Percentiles rank a stretch among this genome's conserved stretches.
These are phyloP conservation scores for Sciurus vulgaris DNA, from an alignment of 2,797 vertebrate genomes.

Conservation along the genomic window DNA sequence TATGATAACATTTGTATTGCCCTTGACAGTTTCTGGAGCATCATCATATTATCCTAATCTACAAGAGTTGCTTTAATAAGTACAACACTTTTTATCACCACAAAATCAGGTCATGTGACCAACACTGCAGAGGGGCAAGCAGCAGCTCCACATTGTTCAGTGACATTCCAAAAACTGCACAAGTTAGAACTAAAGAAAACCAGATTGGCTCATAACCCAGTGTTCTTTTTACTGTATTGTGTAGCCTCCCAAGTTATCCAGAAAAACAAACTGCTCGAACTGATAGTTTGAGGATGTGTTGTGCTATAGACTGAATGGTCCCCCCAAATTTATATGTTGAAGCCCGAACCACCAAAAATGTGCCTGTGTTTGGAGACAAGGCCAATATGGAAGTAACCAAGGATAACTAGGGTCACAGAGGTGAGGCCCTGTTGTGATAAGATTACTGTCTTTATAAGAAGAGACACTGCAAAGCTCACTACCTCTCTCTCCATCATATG, in stretches of 20 bases:
- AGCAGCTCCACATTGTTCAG: not conserved
- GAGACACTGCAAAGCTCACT: not conserved
- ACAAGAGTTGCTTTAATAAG: not conserved
- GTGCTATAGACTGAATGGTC: not conserved
- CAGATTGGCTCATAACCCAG: not conserved
- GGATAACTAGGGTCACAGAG: not conserved
- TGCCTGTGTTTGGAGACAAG: not conserved
- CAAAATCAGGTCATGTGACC: not conserved
- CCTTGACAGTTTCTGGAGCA: not conserved
- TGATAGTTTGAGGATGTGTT: not conserved
- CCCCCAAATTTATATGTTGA: not conserved
- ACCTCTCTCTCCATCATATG: not conserved
- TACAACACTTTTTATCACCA: not conserved
- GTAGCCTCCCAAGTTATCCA: not conserved
- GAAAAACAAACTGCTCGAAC: not conserved
- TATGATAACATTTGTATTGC: slow-evolving; percentile 16
- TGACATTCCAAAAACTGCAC: not conserved
- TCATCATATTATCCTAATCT: not conserved
- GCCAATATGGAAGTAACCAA: not conserved
- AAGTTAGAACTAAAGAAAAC: not conserved
- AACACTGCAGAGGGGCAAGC: not conserved
- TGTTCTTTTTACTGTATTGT: not conserved
- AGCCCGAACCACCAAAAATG: too few relatives aligned
- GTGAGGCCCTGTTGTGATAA: not conserved
- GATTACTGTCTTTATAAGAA: not conserved